These are phyloP conservation scores for Nyctalus aviator DNA, from an alignment of 2,797 vertebrate species.

Conservation along the genomic window DNA sequence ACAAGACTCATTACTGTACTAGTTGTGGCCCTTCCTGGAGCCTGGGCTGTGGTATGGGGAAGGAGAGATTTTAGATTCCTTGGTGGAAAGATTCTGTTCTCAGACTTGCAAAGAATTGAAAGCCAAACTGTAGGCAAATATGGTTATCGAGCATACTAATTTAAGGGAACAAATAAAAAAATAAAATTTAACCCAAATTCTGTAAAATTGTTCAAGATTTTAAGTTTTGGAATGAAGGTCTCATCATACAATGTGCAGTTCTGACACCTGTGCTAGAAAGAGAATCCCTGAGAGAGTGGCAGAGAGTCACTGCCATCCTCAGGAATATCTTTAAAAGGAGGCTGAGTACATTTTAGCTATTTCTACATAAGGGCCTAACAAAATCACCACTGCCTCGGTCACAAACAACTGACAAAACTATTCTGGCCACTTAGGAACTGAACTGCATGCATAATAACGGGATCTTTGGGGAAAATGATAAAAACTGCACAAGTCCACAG, in stretches of 20 bases:
- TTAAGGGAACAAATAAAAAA: slow-evolving; percentile 34
- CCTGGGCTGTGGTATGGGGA: neutral
- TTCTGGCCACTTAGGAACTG: neutral
- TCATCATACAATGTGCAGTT: neutral
- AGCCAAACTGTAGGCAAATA: neutral
- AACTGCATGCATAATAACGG: neutral
- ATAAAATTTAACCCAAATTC: slow-evolving; percentile 43
- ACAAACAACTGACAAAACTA: neutral
- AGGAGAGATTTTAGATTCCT: neutral
- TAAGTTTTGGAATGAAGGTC: slow-evolving; percentile 29
- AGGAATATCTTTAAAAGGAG: neutral
- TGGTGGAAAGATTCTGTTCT: neutral
- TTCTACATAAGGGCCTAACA: neutral
- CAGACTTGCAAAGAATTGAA: neutral
- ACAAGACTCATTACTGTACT: neutral
- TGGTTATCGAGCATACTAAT: neutral
- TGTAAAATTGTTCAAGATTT: slow-evolving; percentile 24
- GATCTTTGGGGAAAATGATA: neutral
- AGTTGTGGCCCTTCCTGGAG: neutral
- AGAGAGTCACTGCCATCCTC: neutral
- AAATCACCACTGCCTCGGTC: neutral
- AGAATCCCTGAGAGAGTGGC: neutral
- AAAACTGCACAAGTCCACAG: neutral
- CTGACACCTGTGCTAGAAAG: slow-evolving; percentile 17
- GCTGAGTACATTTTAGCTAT: slow-evolving; percentile 26